Evolutionary conservation across 2,888 invertebrate species (phyloP).

Genomic region (Lasioglossum leucozonium): DNA sequence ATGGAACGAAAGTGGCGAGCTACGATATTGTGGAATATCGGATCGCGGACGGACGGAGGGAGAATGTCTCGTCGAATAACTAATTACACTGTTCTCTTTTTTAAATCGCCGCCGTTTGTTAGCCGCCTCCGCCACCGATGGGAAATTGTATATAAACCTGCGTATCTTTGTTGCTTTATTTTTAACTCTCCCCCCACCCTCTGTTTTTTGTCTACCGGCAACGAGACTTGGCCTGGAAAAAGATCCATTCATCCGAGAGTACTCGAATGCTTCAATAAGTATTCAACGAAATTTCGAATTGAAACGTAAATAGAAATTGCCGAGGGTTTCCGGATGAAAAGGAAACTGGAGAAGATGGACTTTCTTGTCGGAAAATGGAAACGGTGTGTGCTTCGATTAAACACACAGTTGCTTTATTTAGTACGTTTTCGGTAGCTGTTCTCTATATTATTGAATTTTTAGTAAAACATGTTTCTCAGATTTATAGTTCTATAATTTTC

Average conservation of each 20-base stretch:
- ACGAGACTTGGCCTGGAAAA: neutral
- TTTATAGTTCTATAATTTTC: no score
- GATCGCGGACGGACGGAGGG: neutral
- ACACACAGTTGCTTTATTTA: neutral
- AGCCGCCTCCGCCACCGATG: neutral
- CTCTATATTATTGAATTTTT: neutral
- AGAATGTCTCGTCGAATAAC: constrained; percentile 16
- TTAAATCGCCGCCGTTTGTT: constrained; percentile 2
- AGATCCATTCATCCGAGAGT: neutral
- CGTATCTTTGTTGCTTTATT: neutral
- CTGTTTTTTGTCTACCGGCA: neutral
- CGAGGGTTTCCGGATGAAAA: neutral
- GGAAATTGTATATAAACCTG: neutral
- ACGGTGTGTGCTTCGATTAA: neutral
- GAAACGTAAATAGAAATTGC: neutral
- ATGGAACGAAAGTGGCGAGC: constrained; percentile 41
- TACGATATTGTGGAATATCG: constrained; percentile 22
- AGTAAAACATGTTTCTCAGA: no score
- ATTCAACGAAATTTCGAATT: neutral
- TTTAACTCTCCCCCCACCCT: no score
- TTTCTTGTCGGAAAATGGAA: neutral
- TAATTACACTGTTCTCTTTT: constrained; percentile 14
- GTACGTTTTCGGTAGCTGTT: neutral
- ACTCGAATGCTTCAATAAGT: neutral
- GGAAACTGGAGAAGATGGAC: neutral